phyloP scores from a whole-genome alignment of 1,140 invertebrate species.

The Diplogasteroides magnus region DNA sequence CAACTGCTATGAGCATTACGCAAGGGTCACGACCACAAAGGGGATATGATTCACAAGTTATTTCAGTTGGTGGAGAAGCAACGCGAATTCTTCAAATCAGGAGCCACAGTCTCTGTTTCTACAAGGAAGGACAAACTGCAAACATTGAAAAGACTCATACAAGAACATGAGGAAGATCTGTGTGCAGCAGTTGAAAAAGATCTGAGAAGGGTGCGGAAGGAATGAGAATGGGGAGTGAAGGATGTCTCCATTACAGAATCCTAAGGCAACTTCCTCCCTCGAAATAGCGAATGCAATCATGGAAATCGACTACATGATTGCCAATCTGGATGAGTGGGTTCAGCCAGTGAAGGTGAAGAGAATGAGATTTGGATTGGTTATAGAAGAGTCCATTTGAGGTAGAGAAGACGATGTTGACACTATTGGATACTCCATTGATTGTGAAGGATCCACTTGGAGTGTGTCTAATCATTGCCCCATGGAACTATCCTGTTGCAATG shows the following conservation, averaged over 20 bases:
- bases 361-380: not conserved
- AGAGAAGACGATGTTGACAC: constrained; percentile 58
- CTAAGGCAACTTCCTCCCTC: constrained; percentile 4
- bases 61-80: constrained; percentile 36
- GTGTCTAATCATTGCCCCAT: constrained; percentile 80
- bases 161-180: constrained; percentile 36
- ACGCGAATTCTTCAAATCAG: constrained; percentile 31
- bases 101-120: constrained; percentile 26
- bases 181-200: constrained; percentile 46
- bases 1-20: no score
- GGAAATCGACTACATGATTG: constrained; percentile 50
- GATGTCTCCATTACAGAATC: not conserved
- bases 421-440: constrained; percentile 61
- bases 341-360: constrained; percentile 29
- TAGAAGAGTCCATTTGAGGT: constrained; percentile 43
- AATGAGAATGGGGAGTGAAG: no score
- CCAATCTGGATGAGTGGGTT: constrained; percentile 39
- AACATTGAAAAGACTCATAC: constrained; percentile 31
- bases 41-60: no score
- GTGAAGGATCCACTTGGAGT: constrained; percentile 68
- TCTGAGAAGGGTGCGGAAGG: constrained; percentile 36
- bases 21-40: no score
- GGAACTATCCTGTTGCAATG: constrained; percentile 94
- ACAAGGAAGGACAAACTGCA: constrained; percentile 31
- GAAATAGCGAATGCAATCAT: constrained; percentile 38